phyloP scores from a whole-genome alignment of 2,113 vertebrate species.

The Uria lomvia region DNA sequence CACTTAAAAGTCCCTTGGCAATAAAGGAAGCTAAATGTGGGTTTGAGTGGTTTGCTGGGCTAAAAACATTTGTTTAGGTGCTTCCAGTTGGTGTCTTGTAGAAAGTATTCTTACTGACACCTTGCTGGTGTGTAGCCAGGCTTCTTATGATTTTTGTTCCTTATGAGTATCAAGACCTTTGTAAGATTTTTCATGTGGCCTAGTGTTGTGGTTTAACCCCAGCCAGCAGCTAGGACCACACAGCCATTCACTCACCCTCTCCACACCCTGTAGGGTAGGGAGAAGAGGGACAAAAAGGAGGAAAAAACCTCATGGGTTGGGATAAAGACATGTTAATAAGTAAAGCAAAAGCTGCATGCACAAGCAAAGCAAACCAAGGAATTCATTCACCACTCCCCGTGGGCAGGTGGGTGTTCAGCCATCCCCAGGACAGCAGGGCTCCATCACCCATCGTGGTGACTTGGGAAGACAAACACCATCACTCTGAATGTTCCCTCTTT shows the following conservation, averaged over 20 bases:
- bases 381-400: neutral
- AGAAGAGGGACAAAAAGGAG: neutral
- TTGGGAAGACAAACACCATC: neutral
- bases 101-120: neutral
- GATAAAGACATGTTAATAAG: neutral
- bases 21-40: neutral
- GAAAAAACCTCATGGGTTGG: neutral
- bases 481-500: neutral
- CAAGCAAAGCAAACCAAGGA: neutral
- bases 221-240: neutral
- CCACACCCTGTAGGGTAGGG: neutral
- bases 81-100: neutral
- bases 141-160: accelerated
- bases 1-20: neutral
- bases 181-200: accelerated
- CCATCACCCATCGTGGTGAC: neutral
- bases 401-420: neutral
- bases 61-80: neutral
- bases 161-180: neutral
- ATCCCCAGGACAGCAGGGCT: neutral
- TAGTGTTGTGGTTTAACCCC: neutral
- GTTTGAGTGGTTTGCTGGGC: neutral
- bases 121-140: neutral
- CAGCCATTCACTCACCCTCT: neutral
- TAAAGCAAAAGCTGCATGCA: neutral